phyloP scores from a whole-genome alignment of 2,797 vertebrate species.

The Enteromius argenteus region DNA sequence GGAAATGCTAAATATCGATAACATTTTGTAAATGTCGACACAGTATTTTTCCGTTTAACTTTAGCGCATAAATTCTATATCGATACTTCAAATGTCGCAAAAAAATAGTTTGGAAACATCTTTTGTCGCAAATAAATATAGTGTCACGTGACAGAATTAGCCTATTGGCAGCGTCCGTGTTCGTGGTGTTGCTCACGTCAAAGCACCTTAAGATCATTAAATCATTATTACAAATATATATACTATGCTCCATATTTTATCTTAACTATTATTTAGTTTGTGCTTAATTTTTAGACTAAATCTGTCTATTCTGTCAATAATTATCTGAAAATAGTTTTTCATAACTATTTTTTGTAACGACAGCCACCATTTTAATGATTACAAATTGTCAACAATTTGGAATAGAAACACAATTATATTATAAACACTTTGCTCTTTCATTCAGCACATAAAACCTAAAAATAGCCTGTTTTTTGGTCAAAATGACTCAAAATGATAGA shows the following conservation, averaged over 20 bases:
- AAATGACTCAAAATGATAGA: slow-evolving; percentile 12
- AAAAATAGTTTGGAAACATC: no score
- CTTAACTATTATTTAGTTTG: not conserved
- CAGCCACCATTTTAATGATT: not conserved
- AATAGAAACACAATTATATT: not conserved
- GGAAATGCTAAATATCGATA: no score
- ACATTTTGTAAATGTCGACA: no score
- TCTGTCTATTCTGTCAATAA: not conserved
- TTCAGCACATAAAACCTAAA: not conserved
- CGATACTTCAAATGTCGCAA: no score
- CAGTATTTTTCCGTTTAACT: no score
- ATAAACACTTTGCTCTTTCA: not conserved
- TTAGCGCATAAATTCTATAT: no score
- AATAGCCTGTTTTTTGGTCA: not conserved
- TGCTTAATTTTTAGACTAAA: not conserved
- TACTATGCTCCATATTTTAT: not conserved
- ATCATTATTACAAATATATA: no score
- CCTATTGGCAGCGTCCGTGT: no score
- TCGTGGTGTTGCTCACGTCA: no score
- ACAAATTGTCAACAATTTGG: not conserved
- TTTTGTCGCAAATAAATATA: no score
- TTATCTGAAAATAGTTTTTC: not conserved
- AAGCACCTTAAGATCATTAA: no score
- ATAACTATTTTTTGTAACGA: not conserved
- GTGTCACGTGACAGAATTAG: no score